Evolutionary conservation across 2,888 invertebrate genomes (phyloP).

Genomic region (Zaprionus obscuricornis): DNA sequence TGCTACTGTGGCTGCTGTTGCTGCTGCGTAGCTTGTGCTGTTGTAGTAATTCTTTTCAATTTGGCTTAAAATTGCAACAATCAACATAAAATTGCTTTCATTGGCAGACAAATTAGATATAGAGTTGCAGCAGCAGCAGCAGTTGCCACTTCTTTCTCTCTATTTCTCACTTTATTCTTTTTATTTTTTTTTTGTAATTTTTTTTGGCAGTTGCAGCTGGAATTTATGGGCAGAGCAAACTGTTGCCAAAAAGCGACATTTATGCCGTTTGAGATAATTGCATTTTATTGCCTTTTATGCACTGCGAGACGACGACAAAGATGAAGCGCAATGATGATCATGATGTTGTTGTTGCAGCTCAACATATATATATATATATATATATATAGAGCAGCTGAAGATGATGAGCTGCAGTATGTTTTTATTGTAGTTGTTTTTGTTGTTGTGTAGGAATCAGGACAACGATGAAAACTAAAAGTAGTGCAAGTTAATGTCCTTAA

Average conservation of each 20-base stretch:
- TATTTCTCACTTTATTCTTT: not conserved
- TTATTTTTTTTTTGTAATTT: not conserved
- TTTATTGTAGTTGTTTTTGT: too few relatives aligned
- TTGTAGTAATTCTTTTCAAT: conserved; percentile 18
- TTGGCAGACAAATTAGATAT: conserved; percentile 71
- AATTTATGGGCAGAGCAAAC: conserved; percentile 66
- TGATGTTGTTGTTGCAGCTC: too few relatives aligned
- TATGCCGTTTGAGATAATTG: conserved; percentile 76
- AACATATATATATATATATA: too few relatives aligned
- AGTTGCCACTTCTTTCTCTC: conserved; percentile 14
- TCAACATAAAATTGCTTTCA: conserved; percentile 56
- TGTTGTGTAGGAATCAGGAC: too few relatives aligned
- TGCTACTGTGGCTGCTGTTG: too few relatives aligned
- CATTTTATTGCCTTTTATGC: conserved; percentile 75
- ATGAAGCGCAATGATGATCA: conserved; percentile 4
- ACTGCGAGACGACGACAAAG: conserved; percentile 45
- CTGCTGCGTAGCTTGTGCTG: too few relatives aligned
- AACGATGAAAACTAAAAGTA: not conserved
- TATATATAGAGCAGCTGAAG: too few relatives aligned
- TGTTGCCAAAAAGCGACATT: conserved; percentile 74
- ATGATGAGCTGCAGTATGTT: too few relatives aligned
- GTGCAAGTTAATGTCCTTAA: conserved; percentile 47
- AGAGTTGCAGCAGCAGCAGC: conserved; percentile 42
- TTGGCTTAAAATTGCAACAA: conserved; percentile 56
- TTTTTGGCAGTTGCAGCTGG: conserved; percentile 59